Percentiles rank a stretch among this genome's conserved stretches.
Evolutionary conservation across 2,797 vertebrate genomes (phyloP).

Genomic region (Labroides dimidiatus): DNA sequence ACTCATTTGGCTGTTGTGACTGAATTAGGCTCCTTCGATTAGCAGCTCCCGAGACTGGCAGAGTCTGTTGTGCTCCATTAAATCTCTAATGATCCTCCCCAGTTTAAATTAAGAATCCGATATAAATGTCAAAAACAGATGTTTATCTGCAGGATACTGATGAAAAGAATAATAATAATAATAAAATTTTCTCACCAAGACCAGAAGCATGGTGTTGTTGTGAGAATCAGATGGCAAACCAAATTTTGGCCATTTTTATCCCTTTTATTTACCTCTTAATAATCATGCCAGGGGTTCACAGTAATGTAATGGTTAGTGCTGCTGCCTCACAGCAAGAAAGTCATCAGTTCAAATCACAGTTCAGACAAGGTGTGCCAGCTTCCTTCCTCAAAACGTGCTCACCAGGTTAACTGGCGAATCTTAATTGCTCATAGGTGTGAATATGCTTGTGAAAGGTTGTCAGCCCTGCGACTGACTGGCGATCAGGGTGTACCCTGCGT

Average conservation of each 20-base stretch:
- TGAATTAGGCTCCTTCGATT: slow-evolving; percentile 48
- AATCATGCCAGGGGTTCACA: background rate
- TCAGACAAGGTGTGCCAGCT: too few relatives aligned
- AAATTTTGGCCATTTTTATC: background rate
- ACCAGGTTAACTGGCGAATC: too few relatives aligned
- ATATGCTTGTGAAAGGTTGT: too few relatives aligned
- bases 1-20: slow-evolving; percentile 42
- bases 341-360: too few relatives aligned
- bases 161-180: slow-evolving; percentile 2
- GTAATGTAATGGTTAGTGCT: too few relatives aligned
- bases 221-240: background rate
- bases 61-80: slow-evolving; percentile 57
- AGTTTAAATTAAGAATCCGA: slow-evolving; percentile 56
- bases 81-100: slow-evolving; percentile 55
- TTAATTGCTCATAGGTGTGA: too few relatives aligned
- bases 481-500: too few relatives aligned
- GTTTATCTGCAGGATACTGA: slow-evolving; percentile 43
- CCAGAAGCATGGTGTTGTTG: background rate
- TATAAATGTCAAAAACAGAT: slow-evolving; percentile 58
- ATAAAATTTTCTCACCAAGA: slow-evolving; percentile 12
- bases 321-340: too few relatives aligned
- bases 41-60: slow-evolving; percentile 29
- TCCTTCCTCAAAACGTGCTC: too few relatives aligned
- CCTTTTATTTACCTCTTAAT: background rate
- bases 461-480: too few relatives aligned